These are phyloP conservation scores for Artibeus lituratus DNA, from an alignment of 2,797 vertebrate species.

Conservation along the genomic window DNA sequence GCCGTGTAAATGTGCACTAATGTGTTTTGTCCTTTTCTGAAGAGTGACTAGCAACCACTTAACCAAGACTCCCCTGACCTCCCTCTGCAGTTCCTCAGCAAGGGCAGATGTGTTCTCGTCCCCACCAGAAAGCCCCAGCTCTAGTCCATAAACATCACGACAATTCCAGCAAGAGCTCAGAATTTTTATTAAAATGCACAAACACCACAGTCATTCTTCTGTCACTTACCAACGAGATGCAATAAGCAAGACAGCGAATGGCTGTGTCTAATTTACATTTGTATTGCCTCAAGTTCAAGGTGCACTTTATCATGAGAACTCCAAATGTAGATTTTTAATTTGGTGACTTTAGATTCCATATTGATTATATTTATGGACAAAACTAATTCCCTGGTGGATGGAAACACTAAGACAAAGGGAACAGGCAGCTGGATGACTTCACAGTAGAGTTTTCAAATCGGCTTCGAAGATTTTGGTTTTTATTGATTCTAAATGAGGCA, in stretches of 20 bases:
- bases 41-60: background rate
- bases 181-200: constrained; percentile 17
- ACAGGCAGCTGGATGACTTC: background rate
- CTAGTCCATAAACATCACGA: background rate
- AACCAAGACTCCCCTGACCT: background rate
- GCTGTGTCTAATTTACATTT: constrained; percentile 13
- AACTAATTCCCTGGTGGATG: constrained; percentile 21
- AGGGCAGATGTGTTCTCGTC: background rate
- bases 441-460: constrained; percentile 8
- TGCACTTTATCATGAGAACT: background rate
- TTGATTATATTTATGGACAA: constrained; percentile 33
- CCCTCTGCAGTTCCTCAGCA: background rate
- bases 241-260: background rate
- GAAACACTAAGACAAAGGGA: background rate
- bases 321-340: background rate
- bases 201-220: background rate
- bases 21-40: background rate
- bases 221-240: background rate
- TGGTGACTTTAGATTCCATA: constrained; percentile 36
- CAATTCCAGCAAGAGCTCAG: background rate
- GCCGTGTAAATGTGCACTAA: background rate
- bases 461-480: background rate
- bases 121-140: background rate
- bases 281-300: background rate
- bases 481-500: background rate